A percentile compares a stretch with the other conserved stretches of the same genome.
Evolutionary conservation across 2,888 invertebrate genomes (phyloP).

Genomic region (Rotaria magnacalcarata): DNA sequence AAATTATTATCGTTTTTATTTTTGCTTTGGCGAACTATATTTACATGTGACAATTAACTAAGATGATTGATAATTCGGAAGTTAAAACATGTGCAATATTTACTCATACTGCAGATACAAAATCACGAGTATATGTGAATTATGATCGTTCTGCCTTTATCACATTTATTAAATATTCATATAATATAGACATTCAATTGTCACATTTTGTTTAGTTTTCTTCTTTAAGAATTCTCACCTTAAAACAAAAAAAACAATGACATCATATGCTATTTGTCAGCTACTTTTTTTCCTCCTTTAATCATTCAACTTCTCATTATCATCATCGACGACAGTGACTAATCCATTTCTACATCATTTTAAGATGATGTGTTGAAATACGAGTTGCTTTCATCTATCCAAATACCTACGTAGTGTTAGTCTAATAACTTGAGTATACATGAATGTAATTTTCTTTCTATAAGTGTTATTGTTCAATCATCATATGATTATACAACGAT

Average conservation of each 20-base stretch:
- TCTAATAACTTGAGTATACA: constrained; percentile 21
- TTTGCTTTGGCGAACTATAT: no score
- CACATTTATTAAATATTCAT: no score
- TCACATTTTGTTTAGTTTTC: background rate
- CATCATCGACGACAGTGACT: background rate
- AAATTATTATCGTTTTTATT: no score
- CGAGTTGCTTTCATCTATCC: constrained; percentile 7
- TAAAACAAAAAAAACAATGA: background rate
- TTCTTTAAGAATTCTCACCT: background rate
- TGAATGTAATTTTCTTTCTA: background rate
- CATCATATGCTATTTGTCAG: background rate
- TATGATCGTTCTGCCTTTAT: background rate
- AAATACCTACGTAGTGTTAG: background rate
- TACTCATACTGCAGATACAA: background rate
- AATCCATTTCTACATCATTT: background rate
- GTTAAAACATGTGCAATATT: background rate
- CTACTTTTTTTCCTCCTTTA: background rate
- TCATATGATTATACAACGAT: background rate
- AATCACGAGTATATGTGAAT: background rate
- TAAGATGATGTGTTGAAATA: background rate
- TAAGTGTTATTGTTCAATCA: constrained; percentile 9
- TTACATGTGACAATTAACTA: background rate
- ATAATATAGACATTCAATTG: background rate
- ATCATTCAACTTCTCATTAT: background rate
- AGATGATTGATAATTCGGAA: background rate